Percentiles rank a stretch among this genome's conserved stretches.
These are phyloP conservation scores for Polyergus mexicanus DNA, from an alignment of 1,140 invertebrate species.

Conservation along the genomic window DNA sequence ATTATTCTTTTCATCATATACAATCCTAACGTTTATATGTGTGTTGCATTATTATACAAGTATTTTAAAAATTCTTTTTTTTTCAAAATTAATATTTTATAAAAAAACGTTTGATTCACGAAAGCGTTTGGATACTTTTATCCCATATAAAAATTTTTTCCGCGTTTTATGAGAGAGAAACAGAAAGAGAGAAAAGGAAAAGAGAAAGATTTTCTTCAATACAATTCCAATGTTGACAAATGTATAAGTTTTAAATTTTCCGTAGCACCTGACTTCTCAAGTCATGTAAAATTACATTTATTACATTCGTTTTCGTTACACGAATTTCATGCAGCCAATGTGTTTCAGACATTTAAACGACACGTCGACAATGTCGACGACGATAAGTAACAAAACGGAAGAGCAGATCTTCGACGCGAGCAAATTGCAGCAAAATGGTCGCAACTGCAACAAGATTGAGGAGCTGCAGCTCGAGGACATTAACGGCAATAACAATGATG, in stretches of 20 bases:
- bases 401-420: slow-evolving; percentile 68
- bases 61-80: too few relatives aligned
- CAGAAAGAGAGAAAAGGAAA: too few relatives aligned
- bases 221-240: neutral
- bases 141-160: too few relatives aligned
- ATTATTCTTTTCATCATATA: too few relatives aligned
- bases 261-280: neutral
- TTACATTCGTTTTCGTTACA: neutral
- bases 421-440: slow-evolving; percentile 77
- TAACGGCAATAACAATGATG: slow-evolving; percentile 77
- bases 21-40: too few relatives aligned
- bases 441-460: slow-evolving; percentile 73
- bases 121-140: too few relatives aligned
- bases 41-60: too few relatives aligned
- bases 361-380: slow-evolving; percentile 82
- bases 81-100: too few relatives aligned
- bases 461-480: slow-evolving; percentile 79
- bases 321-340: neutral
- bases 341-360: slow-evolving; percentile 73
- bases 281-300: neutral
- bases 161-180: too few relatives aligned
- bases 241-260: neutral
- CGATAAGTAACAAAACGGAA: slow-evolving; percentile 76
- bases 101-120: too few relatives aligned
- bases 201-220: neutral